Base-by-base conservation (phyloP, 2,888 invertebrate genomes). In the Drepana falcataria region DNA sequence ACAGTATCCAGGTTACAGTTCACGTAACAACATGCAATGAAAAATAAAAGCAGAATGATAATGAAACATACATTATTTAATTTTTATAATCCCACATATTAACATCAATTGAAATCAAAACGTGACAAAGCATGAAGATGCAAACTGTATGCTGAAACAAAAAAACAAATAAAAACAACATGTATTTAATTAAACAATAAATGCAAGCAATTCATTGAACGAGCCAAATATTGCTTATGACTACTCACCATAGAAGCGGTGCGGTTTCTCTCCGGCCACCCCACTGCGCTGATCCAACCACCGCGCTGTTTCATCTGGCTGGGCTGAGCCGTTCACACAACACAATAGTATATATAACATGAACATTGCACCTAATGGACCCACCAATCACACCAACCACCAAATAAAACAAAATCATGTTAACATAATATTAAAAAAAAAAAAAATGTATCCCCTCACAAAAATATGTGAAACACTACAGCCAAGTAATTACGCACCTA, bases 301-400 rank as follows among this genome's bases (percentile, higher is more conserved):
- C 75, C 78, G 81, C 54, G 89, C 90, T 35, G 91, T 91, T 68
- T 91, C 91, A 65, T 91, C 91, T 56, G 91, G 87, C 81, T 90
- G 91, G 70, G 85, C 91, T 91, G 91, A 88, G 77, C 89, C 90
- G 68, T 88, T 90, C 69, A 87, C 85, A 91, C 89, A 91, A 91
- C 88, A 90, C 78, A 90, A 91, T 69, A 91, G 89, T 88, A 91
- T 88, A 91, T 90, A 91, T 87, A 91, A 91, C 91, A 91, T 91
- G 86, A 89, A 90, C 79, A 91, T 90, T 77, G 89, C 86, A 86
- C 88, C 91, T 90, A 89, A 84, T 79, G 77, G 76, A 81, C 81
- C 77, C 82, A 82, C 77, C 82, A 84, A 80, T 78, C 71, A 85
- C 86, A 88, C 88, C 88, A 84, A 77, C 83, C 89, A 89, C 89